These are phyloP conservation scores for Phrynocephalus versicolor DNA, from an alignment of 2,113 vertebrate genomes.

Conservation along the genomic window DNA sequence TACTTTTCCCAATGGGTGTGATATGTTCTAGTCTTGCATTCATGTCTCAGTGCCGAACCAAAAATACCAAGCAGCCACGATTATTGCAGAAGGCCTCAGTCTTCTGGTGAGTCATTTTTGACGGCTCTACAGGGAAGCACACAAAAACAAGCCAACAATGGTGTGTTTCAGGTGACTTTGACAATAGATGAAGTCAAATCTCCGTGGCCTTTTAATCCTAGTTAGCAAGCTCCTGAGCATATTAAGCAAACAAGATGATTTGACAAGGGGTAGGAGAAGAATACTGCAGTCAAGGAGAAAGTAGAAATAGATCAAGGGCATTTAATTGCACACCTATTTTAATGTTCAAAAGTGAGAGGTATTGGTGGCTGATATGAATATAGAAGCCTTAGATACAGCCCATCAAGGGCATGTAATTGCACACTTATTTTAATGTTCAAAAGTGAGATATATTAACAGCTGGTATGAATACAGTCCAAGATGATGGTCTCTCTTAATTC, in stretches of 20 bases:
- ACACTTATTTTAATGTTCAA: not conserved
- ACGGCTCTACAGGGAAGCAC: not conserved
- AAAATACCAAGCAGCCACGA: not conserved
- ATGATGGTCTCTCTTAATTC: not conserved
- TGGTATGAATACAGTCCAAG: not conserved
- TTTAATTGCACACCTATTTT: not conserved
- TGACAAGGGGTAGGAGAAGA: not conserved
- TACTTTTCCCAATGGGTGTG: not conserved
- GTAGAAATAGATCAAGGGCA: not conserved
- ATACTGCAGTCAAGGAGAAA: not conserved
- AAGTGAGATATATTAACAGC: not conserved
- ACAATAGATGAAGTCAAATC: not conserved
- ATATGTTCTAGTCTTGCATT: not conserved
- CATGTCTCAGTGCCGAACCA: too few relatives aligned
- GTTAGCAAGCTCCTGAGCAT: slow-evolving; percentile 1
- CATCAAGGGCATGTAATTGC: not conserved
- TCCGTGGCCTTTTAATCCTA: not conserved
- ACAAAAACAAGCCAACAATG: not conserved
- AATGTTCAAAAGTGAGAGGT: not conserved
- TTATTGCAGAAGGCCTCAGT: not conserved
- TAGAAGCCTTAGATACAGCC: not conserved
- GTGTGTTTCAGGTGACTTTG: slow-evolving; percentile 11
- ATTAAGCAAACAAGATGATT: not conserved
- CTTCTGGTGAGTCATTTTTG: too few relatives aligned
- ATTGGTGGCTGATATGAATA: too few relatives aligned